Evolutionary conservation across 64 coral and sea anemone species (phyloP).

Genomic region (Platygyra sinensis): DNA sequence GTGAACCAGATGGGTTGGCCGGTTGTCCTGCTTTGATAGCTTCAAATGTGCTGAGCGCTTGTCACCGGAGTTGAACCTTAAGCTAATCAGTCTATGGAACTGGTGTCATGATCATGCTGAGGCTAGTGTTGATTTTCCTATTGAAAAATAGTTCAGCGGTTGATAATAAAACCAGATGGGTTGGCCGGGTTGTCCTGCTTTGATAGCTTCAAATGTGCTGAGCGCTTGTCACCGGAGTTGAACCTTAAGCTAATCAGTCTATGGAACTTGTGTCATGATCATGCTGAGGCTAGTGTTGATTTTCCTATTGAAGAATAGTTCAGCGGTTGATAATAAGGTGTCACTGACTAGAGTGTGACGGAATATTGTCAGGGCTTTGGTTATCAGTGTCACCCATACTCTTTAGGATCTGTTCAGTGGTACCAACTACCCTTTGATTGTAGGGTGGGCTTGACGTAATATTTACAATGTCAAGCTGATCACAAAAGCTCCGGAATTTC

Average conservation of each 20-base stretch:
- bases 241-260: conserved; percentile 48
- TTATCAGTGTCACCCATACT: conserved; percentile 50
- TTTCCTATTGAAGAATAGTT: conserved; percentile 51
- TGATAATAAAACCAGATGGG: no score
- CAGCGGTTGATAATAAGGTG: conserved; percentile 46
- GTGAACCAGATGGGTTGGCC: no score
- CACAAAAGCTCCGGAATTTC: conserved; percentile 42
- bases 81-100: conserved; percentile 40
- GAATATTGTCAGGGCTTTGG: conserved; percentile 40
- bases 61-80: no score
- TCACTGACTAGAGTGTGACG: conserved; percentile 61
- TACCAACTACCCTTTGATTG: no score
- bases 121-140: no score
- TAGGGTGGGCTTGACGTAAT: conserved; percentile 64
- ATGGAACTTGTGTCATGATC: conserved; percentile 12
- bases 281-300: conserved; percentile 74
- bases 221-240: conserved; percentile 46
- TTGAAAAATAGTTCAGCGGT: no score
- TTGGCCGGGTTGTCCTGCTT: conserved; percentile 49
- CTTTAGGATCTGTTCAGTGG: no score
- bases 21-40: no score
- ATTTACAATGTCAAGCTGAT: no score
- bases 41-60: no score
- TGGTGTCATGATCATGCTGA: no score
- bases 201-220: conserved; percentile 34